Evolutionary conservation across 2,888 invertebrate genomes (phyloP), one percentile per base, ranked within the genome.

Genomic region (Clitarchus hookeri): DNA sequence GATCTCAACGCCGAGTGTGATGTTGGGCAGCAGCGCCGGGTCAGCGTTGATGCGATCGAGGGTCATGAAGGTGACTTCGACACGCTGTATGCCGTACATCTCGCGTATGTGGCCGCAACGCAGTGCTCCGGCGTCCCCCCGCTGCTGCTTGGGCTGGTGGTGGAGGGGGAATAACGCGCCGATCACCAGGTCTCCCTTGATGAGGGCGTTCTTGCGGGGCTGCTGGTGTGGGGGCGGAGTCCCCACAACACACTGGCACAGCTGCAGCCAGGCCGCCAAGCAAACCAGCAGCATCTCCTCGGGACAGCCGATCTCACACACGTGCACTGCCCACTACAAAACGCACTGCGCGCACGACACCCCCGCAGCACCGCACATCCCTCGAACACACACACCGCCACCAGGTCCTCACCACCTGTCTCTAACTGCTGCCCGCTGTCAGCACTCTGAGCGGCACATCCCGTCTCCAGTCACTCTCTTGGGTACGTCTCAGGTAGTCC

Each of bases 51-150:
- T 94, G 88, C 92, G 92, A 89, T 95, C 94, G 86, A 95, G 93
- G 77, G 94, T 94, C 88, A 92, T 92, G 89, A 94, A 92, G 44
- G 94, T 93, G 26, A 93, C 94, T 91, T 95, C 95, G 27, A 94
- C 94, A 87, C 96, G 92, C 91, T 96, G 96, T 85, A 96, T 95
- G 84, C 96, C 96, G 91, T 96, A 96, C 90, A 94, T 94, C 90
- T 96, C 96, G 89, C 95, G 93, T 87, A 96, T 94, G 44, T 87
- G 87, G 4, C 93, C 93, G 89, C 94, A 94, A n/a, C 91, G 91
- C 83, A 91, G 87, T 0, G 90, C 89, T 16, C 90, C 91, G 4
- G 86, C 87, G 65, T 65, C 65, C 0, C 65, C 65, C 9, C 89
- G 89, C 85, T 90, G 89, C 87, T 90, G 89, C 79, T 90, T 90